These are phyloP conservation scores for Panorpa germanica DNA, from an alignment of 2,888 invertebrate genomes.

Conservation along the genomic window DNA sequence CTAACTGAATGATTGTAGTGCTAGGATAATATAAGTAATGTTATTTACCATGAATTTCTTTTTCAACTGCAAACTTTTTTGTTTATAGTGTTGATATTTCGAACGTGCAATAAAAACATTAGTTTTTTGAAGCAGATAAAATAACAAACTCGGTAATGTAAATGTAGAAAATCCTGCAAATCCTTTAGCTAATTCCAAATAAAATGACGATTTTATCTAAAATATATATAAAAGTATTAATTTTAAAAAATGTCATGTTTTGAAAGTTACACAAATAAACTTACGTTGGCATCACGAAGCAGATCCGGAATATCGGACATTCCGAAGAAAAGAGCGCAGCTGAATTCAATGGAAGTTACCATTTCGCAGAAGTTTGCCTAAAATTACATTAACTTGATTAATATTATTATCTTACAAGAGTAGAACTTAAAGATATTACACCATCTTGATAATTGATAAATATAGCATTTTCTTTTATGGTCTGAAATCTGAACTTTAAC, in stretches of 20 bases:
- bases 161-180: constrained; percentile 22
- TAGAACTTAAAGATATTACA: no score
- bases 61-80: constrained; percentile 20
- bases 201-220: constrained; percentile 19
- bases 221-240: constrained; percentile 18
- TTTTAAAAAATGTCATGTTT: not conserved
- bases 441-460: no score
- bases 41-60: constrained; percentile 24
- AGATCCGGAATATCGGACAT: constrained; percentile 34
- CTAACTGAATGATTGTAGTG: constrained; percentile 1
- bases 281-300: constrained; percentile 17
- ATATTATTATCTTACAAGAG: no score
- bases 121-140: constrained; percentile 23
- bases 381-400: no score
- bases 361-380: no score
- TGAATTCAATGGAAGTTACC: constrained; percentile 32
- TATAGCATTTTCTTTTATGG: no score
- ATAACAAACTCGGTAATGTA: constrained; percentile 28
- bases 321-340: constrained; percentile 27
- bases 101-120: constrained; percentile 24
- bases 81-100: constrained; percentile 18
- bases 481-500: no score
- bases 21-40: constrained; percentile 6
- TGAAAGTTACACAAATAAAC: constrained; percentile 1
- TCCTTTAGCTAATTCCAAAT: constrained; percentile 21